A percentile compares a stretch with the other conserved stretches of the same genome.
Evolutionary conservation across 1,140 invertebrate species (phyloP).

Genomic region (Heliconius congener): DNA sequence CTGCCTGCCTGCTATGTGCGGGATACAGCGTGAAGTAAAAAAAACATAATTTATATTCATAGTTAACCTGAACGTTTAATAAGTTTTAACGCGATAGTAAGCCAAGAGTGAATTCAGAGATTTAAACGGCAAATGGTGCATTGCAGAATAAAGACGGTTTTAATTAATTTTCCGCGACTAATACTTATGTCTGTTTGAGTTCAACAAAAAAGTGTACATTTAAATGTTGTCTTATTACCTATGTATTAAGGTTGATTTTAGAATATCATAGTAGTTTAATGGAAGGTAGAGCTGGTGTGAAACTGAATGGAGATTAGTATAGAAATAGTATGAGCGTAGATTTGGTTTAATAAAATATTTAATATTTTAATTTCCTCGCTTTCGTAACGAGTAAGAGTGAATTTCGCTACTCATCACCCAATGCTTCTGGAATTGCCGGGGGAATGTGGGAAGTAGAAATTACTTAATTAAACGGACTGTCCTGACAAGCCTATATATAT

Average conservation of each 20-base stretch:
- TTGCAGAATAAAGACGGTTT: conserved; percentile 38
- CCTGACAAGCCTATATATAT: no score
- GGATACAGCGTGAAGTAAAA: no score
- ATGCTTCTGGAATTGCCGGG: no score
- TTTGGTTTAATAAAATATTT: background rate
- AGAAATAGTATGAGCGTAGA: background rate
- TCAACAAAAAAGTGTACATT: conserved; percentile 16
- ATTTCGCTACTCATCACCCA: no score
- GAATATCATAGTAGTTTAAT: background rate
- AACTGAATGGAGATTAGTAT: background rate
- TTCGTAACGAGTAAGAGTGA: no score
- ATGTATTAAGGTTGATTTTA: background rate
- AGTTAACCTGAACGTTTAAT: conserved; percentile 17
- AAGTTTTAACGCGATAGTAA: conserved; percentile 27
- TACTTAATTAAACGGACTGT: no score
- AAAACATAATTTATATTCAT: background rate
- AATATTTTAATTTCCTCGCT: no score
- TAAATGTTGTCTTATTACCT: background rate
- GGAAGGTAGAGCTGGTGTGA: background rate
- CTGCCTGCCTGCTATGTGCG: no score
- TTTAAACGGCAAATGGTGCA: conserved; percentile 39
- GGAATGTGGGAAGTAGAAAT: no score
- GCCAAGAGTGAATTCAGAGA: conserved; percentile 30
- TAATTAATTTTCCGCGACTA: conserved; percentile 40
- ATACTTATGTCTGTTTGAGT: conserved; percentile 36